phyloP scores from a whole-genome alignment of 2,113 vertebrate species.

The Daubentonia madagascariensis region DNA sequence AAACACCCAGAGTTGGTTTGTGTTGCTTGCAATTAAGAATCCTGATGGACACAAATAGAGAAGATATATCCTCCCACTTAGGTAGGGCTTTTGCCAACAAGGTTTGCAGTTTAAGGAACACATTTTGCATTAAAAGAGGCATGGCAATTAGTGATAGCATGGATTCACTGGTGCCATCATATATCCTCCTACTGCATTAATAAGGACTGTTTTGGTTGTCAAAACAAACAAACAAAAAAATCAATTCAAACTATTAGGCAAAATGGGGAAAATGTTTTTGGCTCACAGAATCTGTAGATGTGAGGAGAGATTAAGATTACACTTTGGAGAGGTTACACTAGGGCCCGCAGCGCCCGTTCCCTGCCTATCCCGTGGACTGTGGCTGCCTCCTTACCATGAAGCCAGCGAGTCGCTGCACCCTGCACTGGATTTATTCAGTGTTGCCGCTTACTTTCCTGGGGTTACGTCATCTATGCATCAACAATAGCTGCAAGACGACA shows the following conservation, averaged over 20 bases:
- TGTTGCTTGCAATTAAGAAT: background rate
- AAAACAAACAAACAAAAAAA: background rate
- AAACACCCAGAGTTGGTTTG: background rate
- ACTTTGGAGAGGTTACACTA: background rate
- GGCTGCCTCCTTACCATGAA: slow-evolving; percentile 49
- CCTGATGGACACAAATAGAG: background rate
- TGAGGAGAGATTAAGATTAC: background rate
- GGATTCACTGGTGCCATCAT: background rate
- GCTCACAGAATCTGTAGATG: background rate
- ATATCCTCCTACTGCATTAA: background rate
- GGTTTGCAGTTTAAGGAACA: background rate
- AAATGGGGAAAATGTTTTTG: background rate
- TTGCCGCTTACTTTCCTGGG: slow-evolving; percentile 63
- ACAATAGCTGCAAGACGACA: slow-evolving; percentile 35
- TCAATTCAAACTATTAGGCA: background rate
- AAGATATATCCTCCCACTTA: background rate
- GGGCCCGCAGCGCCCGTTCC: background rate
- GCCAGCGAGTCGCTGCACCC: background rate
- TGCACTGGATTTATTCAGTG: slow-evolving; percentile 71
- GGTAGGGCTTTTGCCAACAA: background rate
- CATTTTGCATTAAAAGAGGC: background rate
- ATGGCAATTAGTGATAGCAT: background rate
- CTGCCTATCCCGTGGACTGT: too few relatives aligned
- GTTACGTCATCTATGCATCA: slow-evolving; percentile 62
- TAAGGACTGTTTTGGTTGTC: background rate